Base-by-base conservation (phyloP, 2,888 invertebrate species). In the Tanypteryx hageni region DNA sequence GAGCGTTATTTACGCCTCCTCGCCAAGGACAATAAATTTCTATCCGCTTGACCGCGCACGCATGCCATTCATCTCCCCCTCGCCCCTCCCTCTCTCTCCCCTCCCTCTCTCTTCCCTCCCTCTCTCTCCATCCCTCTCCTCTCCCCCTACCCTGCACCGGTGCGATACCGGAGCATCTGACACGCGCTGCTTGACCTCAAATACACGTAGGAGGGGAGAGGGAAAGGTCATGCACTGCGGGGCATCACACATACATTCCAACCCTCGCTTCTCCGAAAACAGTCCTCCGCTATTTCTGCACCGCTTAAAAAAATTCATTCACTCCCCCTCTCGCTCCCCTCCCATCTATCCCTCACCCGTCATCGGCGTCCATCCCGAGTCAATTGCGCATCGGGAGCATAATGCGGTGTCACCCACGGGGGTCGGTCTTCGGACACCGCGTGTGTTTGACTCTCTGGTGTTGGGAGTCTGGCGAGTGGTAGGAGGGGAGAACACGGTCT, bases 381-480 rank as follows among this genome's bases (percentile, higher is more conserved):
- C 61, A 61, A 86, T 61, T 86, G 86, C 61, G 61, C 61, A 86
- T 61, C 22, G 86, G 61, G 22, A 59, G n/a, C 86, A 86, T 86
- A 86, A 61, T 61, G 59, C 86, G 59, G 31, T 27, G 31, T 61
- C 5, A 27, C 8, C 86, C 86, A 27, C 61, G 16, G 61, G 86
- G 61, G 22, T 59, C 31, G 86, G 61, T 86, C 27, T 14, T 86
- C 59, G 61, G 31, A 61, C 61, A 59, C 22, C 11, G 84, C 57
- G 61, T 59, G 86, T 86, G 86, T 18, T 59, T 61, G 58, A 86
- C 18, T 14, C 86, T 27, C 16, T 16, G 22, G 22, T 58, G n/a
- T n/a, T 10, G 18, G 56, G 44, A 18, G 22, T 22, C 22, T 3
- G 83, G 8, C 14, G 44, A 8, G 31, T n/a, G n/a, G n/a, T n/a